These are phyloP conservation scores for Tragelaphus imberbis DNA, from an alignment of 2,113 vertebrate species.

Conservation along the genomic window DNA sequence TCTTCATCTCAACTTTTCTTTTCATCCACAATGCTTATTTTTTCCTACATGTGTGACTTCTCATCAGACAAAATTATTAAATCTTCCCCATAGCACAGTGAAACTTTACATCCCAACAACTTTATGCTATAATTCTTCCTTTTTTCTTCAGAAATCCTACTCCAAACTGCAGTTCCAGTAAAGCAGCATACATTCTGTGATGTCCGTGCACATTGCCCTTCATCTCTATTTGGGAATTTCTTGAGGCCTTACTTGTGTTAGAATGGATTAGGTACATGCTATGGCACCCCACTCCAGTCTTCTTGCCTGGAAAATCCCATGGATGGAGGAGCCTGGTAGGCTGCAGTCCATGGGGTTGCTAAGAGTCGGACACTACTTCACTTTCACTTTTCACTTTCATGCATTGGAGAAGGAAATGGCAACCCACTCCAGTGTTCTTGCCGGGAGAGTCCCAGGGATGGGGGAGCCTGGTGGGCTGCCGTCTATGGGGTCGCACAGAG, in stretches of 20 bases:
- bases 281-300: too few species aligned
- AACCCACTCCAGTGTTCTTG: too few species aligned
- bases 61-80: not conserved
- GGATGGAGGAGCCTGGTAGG: too few species aligned
- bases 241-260: not conserved
- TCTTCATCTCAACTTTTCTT: not conserved
- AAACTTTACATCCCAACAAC: not conserved
- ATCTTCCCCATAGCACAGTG: not conserved
- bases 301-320: too few species aligned
- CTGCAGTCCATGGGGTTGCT: too few species aligned
- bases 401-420: too few species aligned
- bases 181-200: not conserved
- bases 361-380: too few species aligned
- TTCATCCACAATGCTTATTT: not conserved
- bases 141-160: not conserved
- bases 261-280: not conserved
- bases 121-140: not conserved
- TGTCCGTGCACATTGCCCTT: accelerated
- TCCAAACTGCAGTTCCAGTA: not conserved
- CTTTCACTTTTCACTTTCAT: too few species aligned
- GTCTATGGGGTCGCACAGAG: too few species aligned
- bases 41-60: not conserved
- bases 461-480: too few species aligned
- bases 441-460: too few species aligned
- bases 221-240: not conserved